Evolutionary conservation across 2,113 vertebrate genomes (phyloP).

Genomic region (Grus americana): DNA sequence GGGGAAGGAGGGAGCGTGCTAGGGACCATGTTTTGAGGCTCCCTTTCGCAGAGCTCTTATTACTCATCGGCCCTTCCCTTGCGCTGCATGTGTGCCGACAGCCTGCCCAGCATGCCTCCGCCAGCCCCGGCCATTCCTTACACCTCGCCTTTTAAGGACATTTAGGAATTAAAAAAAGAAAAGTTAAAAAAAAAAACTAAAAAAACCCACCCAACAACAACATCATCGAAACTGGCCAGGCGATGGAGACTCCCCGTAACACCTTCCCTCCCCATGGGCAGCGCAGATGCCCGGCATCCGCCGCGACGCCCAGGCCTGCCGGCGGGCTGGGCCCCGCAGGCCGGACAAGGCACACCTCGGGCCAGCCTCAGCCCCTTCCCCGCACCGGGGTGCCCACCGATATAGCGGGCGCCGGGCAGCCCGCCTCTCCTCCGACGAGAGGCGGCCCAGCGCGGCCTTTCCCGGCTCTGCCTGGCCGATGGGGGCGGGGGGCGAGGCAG

Average conservation of each 20-base stretch:
- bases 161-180: background rate
- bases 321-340: background rate
- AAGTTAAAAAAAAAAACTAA: background rate
- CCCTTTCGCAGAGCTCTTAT: background rate
- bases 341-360: rapidly evolving
- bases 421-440: too few relatives aligned
- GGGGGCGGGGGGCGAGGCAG: too few relatives aligned
- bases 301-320: background rate
- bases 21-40: background rate
- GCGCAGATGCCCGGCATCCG: rapidly evolving
- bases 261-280: background rate
- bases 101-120: background rate
- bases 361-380: background rate
- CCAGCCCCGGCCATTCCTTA: background rate
- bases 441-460: rapidly evolving
- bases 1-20: rapidly evolving
- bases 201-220: background rate
- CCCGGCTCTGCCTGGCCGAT: background rate
- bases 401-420: too few relatives aligned
- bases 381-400: background rate
- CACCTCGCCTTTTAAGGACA: background rate
- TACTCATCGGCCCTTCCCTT: rapidly evolving
- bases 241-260: background rate
- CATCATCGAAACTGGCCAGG: background rate
- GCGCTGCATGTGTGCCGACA: rapidly evolving